Base-by-base conservation (phyloP, 2,797 vertebrate species). In the Erpetoichthys calabaricus region DNA sequence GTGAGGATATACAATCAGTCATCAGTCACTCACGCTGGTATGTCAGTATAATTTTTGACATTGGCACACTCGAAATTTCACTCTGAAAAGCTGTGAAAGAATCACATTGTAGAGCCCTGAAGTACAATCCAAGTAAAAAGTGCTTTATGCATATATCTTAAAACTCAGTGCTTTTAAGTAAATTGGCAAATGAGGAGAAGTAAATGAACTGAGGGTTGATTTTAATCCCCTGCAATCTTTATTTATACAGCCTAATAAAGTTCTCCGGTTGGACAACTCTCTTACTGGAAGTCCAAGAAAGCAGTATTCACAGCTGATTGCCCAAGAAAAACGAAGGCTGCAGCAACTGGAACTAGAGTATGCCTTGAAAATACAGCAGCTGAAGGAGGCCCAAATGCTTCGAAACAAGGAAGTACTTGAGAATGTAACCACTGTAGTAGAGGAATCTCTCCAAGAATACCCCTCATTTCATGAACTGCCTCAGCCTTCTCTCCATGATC, bases 271-370 rank as follows among this genome's bases (percentile, higher is more conserved):
- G 59, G 91, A 90, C 4, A 65, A 51, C 4, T 75, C 77, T 3
- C 73, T 76, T 42, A 63, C 74, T 5, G 75, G 72, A 56, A 80
- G 78, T 62, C 81, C 88, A 0, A 90, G 88, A 68, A 84, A 80
- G 1, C 89, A 92, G 77, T 91, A 91, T 45, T 85, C 88, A 0
- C 89, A 95, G 68, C 75, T 94, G 59, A 95, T 94, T 9, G 91
- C 89, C 45, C 86, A 91, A 59, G 86, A 88, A 79, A 98, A 98
- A 73, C 86, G 86, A 69, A 78, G 88, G 0, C 78, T 98, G 60
- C 95, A 98, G 75, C 90, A 91, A 67, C 79, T 98, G 3, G 91
- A 98, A 67, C 87, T 91, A 0, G 93, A 97, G 62, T 98, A 98
- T 64, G 94, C 94, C 44, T 71, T 91, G 3, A 98, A 97, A 78